Percentiles rank a stretch among this genome's conserved stretches.
These are phyloP conservation scores for Chelonus formosanus DNA, from an alignment of 2,888 invertebrate species.

Conservation along the genomic window DNA sequence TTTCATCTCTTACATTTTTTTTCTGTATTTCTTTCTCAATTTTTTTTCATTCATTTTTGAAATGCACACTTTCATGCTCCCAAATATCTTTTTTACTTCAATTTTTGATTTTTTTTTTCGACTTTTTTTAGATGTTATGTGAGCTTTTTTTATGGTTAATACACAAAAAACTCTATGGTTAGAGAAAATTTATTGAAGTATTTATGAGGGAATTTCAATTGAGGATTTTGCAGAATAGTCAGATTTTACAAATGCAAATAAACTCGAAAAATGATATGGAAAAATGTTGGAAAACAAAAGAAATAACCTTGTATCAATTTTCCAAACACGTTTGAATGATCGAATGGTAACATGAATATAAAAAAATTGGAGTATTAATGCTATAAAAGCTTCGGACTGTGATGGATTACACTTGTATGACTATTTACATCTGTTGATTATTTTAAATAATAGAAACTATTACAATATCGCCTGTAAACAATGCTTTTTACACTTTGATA, in stretches of 20 bases:
- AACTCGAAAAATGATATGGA: slow-evolving; percentile 4
- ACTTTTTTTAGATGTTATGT: no score
- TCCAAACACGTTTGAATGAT: slow-evolving; percentile 7
- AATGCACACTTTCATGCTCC: background rate
- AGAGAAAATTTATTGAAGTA: no score
- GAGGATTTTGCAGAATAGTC: no score
- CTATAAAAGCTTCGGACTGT: no score
- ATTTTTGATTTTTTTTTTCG: slow-evolving; percentile 4
- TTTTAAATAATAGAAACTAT: no score
- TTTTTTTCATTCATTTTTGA: background rate
- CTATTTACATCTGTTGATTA: no score
- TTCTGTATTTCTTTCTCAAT: background rate
- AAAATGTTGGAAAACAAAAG: background rate
- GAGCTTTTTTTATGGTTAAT: no score
- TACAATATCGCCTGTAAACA: no score
- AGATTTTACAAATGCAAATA: background rate
- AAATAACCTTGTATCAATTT: slow-evolving; percentile 5
- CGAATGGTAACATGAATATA: background rate
- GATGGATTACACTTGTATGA: no score
- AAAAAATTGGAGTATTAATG: background rate
- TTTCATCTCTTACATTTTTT: slow-evolving; percentile 17
- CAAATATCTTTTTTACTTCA: slow-evolving; percentile 2
- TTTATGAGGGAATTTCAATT: no score
- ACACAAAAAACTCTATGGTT: no score
- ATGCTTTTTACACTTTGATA: no score